These are phyloP conservation scores for Coronaproctus castanopsis DNA, from an alignment of 2,888 invertebrate genomes.

Conservation along the genomic window DNA sequence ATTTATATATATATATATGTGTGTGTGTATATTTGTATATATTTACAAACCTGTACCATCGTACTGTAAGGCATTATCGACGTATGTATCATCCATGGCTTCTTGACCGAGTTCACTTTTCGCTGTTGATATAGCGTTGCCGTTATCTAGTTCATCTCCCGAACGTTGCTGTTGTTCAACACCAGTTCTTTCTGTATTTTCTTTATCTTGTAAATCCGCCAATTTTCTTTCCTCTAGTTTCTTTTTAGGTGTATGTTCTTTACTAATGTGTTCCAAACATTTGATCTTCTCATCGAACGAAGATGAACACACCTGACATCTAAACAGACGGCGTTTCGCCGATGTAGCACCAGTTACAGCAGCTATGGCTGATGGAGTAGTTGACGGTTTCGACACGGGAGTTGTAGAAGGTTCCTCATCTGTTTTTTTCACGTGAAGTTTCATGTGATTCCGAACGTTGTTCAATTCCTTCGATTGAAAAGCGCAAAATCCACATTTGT, in stretches of 20 bases:
- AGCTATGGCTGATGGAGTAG: neutral
- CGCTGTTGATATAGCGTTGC: too few species aligned
- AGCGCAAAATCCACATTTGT: conserved; percentile 18
- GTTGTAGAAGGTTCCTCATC: neutral
- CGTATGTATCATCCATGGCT: too few species aligned
- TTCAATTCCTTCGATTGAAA: conserved; percentile 17
- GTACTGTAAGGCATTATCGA: too few species aligned
- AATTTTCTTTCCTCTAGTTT: conserved; percentile 1
- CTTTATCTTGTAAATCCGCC: neutral
- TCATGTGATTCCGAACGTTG: conserved; percentile 14
- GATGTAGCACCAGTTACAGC: conserved; percentile 1
- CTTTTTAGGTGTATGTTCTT: conserved; percentile 14
- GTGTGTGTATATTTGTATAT: too few species aligned
- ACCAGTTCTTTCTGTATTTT: neutral
- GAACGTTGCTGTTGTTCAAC: neutral
- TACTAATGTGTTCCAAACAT: conserved; percentile 17
- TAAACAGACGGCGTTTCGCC: conserved; percentile 12
- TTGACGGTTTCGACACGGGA: neutral
- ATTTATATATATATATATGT: too few species aligned
- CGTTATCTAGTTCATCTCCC: too few species aligned
- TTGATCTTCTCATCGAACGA: conserved; percentile 16
- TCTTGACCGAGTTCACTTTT: too few species aligned
- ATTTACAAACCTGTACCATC: too few species aligned
- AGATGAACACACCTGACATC: conserved; percentile 17
- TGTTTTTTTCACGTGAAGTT: conserved; percentile 13